Base-by-base conservation (phyloP, 1,140 invertebrate species). In the Dryas iulia region DNA sequence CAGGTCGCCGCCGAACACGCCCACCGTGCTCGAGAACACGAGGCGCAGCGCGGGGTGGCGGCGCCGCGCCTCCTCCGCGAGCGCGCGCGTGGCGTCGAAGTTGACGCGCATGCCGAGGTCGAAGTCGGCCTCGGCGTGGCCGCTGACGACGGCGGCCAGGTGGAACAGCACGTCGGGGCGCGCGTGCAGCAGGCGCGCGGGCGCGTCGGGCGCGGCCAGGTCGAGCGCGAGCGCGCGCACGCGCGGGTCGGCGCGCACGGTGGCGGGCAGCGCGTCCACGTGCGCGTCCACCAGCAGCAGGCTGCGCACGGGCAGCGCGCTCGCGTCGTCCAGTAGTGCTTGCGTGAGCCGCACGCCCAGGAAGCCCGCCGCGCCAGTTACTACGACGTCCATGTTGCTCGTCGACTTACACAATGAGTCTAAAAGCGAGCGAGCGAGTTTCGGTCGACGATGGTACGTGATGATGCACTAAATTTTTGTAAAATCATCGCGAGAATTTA, bases 61-160 rank as follows among this genome's bases (percentile, higher is more conserved):
- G 5, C 59, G 59, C 10, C 86, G 66, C 0, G 81, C 80, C 1
- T 71, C 69, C 8, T 91, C 86, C 0, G 83, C 64, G 0, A 91
- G 76, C 0, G 76, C 71, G 23, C 86, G 74, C 0, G 89, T 89
- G 2, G 78, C 80, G 28, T 91, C 89, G 26, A 91, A 82, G 59
- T 91, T 91, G 3, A 85, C 83, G 30, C 72, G 73, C 1, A 90
- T 52, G 0, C 88, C 88, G 4, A 83, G 69, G 10, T 90, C 85
- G 30, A 89, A 86, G 25, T 90, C 86, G 0, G 69, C 73, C 75
- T 90, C 88, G 0, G 88, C 84, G 6, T 86, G 83, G 0, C 88
- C 88, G 57, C 86, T 90, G n/a, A 90, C 84, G 7, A 89, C 69
- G 10, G 86, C 86, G 1, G 88, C 88, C 8, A 90, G 68, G 39